Percentiles rank a stretch among this genome's conserved stretches.
Conservation (phyloP, 2,797 vertebrate genomes). For the Clamator glandarius region DNA sequence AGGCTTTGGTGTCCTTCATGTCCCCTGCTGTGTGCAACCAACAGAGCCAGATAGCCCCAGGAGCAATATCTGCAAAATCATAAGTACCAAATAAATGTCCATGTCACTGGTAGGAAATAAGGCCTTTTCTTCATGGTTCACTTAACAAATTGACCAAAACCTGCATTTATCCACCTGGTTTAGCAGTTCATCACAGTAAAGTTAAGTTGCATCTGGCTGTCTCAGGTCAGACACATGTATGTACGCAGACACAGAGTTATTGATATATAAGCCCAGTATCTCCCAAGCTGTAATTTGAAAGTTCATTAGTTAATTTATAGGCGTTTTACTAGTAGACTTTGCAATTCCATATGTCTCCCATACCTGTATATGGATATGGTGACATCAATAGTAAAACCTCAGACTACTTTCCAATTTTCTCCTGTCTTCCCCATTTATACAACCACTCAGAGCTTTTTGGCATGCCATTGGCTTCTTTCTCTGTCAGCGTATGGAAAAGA, state of each 20-base stretch:
- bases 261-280: background rate
- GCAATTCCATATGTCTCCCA: rapidly evolving
- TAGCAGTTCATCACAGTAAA: background rate
- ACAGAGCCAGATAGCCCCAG: background rate
- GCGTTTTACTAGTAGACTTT: background rate
- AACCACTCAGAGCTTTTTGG: slow-evolving; percentile 8
- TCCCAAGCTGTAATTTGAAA: background rate
- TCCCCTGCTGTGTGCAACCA: background rate
- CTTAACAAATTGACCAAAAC: background rate
- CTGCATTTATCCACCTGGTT: background rate
- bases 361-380: background rate
- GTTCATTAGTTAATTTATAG: background rate
- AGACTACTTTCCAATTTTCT: background rate
- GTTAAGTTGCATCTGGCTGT: background rate
- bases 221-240: background rate
- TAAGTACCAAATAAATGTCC: background rate
- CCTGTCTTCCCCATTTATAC: background rate
- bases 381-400: background rate
- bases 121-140: background rate
- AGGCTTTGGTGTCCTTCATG: background rate
- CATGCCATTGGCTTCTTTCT: slow-evolving; percentile 1
- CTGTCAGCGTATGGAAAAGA: slow-evolving; percentile 36
- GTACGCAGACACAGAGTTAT: background rate
- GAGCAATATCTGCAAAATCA: background rate
- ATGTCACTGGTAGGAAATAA: background rate